Evolutionary conservation across 2,888 invertebrate genomes (phyloP), one percentile per base, ranked within the genome.

Genomic region (Drosophila longiperda): DNA sequence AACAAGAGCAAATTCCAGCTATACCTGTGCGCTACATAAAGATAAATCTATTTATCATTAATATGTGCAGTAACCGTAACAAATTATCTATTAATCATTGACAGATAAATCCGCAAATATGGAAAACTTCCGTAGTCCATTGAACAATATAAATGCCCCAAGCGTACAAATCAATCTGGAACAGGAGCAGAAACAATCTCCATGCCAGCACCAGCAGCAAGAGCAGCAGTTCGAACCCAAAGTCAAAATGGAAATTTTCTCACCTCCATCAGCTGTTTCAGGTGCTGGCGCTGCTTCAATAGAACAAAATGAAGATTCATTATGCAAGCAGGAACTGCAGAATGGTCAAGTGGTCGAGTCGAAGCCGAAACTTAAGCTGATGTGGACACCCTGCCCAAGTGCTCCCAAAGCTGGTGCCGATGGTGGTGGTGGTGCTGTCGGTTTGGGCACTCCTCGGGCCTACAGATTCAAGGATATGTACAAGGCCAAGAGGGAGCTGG

Each of bases 381-480:
- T 53, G 12, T 69, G 68, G 68, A 71, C 68, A 2, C 68, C 68
- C 4, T 20, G 9, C 7, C 11, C 42, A 3, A 17, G 15, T 4
- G 33, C 4, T 15, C 3, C 12, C 12, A 42, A 29, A 29, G 1
- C 29, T 23, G 15, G 3, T 29, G 40, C 12, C 12, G 29, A 40
- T 57, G 38, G n/a, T 17, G 42, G n/a, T 17, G 42, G 23, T 20
- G 42, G 12, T 6, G n/a, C 60, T 17, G 23, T 0, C 1, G 60
- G 15, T 23, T 4, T 40, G 26, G 45, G 32, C 11, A 62, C 52
- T 76, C 80, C 15, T 66, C 83, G 86, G 8, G 93, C 88, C 0
- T 92, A 91, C 53, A 75, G 82, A 0, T 91, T 89, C 50, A 89
- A 85, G 54, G 88, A 91, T 48, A 59, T 92, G 0, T 93, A 93